Conservation (phyloP, 2,888 invertebrate genomes). For the Drosophila percnosoma region DNA sequence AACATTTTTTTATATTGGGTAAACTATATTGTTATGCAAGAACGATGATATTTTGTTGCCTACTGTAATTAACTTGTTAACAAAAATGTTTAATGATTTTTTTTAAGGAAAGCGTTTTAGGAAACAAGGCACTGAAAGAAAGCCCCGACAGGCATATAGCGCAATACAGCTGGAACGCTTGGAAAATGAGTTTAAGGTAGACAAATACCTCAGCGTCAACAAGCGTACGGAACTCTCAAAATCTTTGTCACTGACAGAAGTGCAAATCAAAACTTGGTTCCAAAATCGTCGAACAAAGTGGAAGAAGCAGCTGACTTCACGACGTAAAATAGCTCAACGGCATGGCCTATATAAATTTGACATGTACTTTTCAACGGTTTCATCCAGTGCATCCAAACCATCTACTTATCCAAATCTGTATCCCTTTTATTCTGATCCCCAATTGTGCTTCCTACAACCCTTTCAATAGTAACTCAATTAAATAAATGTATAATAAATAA, state of each 20-base stretch:
- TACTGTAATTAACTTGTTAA: neutral
- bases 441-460: slow-evolving; percentile 62
- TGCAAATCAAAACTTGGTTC: slow-evolving; percentile 71
- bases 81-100: neutral
- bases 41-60: neutral
- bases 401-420: slow-evolving; percentile 42
- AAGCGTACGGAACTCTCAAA: slow-evolving; percentile 97
- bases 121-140: slow-evolving; percentile 95
- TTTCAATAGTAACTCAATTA: slow-evolving; percentile 7
- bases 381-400: slow-evolving; percentile 67
- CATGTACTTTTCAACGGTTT: slow-evolving; percentile 87
- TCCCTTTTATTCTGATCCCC: slow-evolving; percentile 60
- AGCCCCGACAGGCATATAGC: slow-evolving; percentile 98
- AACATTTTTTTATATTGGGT: neutral
- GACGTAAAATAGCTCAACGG: slow-evolving; percentile 94
- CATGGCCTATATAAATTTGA: slow-evolving; percentile 89
- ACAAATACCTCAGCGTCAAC: slow-evolving; percentile 98
- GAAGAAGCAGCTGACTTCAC: slow-evolving; percentile 96
- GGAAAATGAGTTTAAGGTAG: slow-evolving; percentile 97
- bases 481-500: neutral
- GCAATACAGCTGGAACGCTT: slow-evolving; percentile 96
- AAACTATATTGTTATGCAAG: neutral
- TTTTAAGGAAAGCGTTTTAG: slow-evolving; percentile 89
- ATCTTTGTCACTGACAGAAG: slow-evolving; percentile 87
- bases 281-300: slow-evolving; percentile 95